Conservation (phyloP, 1,140 invertebrate species). For the Bradysia coprophila region DNA sequence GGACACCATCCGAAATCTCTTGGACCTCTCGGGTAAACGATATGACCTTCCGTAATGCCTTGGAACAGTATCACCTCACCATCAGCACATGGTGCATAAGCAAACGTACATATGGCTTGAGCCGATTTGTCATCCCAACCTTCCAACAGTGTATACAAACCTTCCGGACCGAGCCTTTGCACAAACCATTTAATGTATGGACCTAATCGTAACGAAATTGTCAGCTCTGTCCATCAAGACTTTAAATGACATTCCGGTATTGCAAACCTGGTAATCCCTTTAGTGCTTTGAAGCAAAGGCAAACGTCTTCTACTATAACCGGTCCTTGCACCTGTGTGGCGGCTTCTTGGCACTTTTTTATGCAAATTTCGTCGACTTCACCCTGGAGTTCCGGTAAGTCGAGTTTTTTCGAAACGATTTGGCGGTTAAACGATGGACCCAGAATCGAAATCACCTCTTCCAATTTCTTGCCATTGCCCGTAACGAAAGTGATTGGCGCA, state of each 20-base stretch:
- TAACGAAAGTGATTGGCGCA: conserved; percentile 64
- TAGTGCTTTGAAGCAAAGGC: conserved; percentile 85
- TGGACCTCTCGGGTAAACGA: conserved; percentile 72
- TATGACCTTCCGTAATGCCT: conserved; percentile 64
- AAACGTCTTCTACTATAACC: conserved; percentile 88
- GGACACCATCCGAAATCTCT: conserved; percentile 94
- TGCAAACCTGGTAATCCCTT: conserved; percentile 73
- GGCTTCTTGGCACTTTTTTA: conserved; percentile 69
- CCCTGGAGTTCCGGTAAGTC: conserved; percentile 92
- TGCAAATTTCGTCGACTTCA: conserved; percentile 69
- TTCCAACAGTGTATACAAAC: conserved; percentile 48
- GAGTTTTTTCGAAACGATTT: conserved; percentile 49
- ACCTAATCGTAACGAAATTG: no score
- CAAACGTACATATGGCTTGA: conserved; percentile 82
- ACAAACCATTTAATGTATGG: conserved; percentile 99
- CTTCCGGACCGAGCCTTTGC: conserved; percentile 72
- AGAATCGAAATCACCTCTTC: conserved; percentile 77
- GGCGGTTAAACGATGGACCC: conserved; percentile 51
- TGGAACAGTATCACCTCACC: conserved; percentile 50
- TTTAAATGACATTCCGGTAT: no score
- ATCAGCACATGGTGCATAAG: conserved; percentile 42
- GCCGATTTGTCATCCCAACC: conserved; percentile 91
- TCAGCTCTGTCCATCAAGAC: no score
- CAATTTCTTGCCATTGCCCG: conserved; percentile 83
- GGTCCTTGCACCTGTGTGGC: conserved; percentile 53